These are phyloP conservation scores for Potamarius usumacintae DNA, from an alignment of 2,113 vertebrate genomes.

Conservation along the genomic window DNA sequence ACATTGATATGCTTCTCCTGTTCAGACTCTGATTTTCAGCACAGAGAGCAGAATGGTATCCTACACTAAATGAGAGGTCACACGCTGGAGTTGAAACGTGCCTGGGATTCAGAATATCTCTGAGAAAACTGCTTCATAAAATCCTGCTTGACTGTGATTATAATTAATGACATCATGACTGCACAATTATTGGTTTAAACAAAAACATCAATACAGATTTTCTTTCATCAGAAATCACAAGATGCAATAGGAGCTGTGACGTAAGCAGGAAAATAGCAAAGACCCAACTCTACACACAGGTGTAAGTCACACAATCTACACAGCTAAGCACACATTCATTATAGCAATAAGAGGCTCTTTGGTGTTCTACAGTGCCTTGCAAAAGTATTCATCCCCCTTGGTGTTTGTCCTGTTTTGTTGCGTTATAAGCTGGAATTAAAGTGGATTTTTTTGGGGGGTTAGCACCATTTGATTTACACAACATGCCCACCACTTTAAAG, in stretches of 20 bases:
- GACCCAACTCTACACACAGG: neutral
- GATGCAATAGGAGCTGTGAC: neutral
- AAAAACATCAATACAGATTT: neutral
- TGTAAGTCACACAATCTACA: neutral
- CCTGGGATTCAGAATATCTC: neutral
- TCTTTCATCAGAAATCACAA: neutral
- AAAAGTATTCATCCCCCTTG: too few relatives aligned
- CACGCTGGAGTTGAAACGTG: neutral
- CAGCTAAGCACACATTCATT: neutral
- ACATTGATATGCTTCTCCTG: conserved; percentile 10
- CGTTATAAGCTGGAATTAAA: too few relatives aligned
- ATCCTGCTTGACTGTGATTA: neutral
- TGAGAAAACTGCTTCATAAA: neutral
- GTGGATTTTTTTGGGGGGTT: too few relatives aligned
- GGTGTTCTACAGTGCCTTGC: too few relatives aligned
- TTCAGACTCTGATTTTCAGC: conserved; percentile 11
- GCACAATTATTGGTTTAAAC: neutral
- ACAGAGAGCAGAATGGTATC: neutral
- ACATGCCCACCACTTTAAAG: too few relatives aligned
- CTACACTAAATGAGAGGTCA: conserved; percentile 5
- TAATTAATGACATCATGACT: neutral
- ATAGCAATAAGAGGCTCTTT: neutral
- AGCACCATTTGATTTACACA: too few relatives aligned
- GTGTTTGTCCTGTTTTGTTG: too few relatives aligned
- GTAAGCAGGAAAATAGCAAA: neutral